Evolutionary conservation across 2,113 vertebrate genomes (phyloP).

Genomic region (Anarhynchus alexandrinus): DNA sequence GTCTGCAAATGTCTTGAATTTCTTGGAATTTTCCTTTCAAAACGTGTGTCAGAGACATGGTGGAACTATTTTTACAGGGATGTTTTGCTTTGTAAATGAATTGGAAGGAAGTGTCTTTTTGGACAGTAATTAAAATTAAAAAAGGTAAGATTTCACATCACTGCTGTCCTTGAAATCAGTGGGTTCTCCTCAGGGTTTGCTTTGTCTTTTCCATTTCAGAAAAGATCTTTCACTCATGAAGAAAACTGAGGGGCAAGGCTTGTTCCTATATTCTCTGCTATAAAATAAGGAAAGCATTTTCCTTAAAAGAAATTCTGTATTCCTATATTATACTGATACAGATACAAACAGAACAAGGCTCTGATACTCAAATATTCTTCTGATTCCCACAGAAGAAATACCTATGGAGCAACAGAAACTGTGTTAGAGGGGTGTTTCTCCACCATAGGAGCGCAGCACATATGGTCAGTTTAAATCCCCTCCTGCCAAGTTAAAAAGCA

Average conservation of each 20-base stretch:
- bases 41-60: background rate
- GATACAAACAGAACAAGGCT: background rate
- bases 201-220: background rate
- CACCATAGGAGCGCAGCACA: accelerated
- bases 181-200: background rate
- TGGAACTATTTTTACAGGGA: background rate
- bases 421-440: background rate
- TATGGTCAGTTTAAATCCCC: background rate
- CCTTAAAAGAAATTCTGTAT: background rate
- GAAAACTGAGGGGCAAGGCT: background rate
- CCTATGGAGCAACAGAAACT: background rate
- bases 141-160: background rate
- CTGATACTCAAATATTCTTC: background rate
- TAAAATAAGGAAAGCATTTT: background rate
- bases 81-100: background rate
- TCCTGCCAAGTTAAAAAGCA: background rate
- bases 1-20: background rate
- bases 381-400: background rate
- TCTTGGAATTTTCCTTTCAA: background rate
- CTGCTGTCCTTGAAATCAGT: background rate
- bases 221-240: background rate
- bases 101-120: background rate
- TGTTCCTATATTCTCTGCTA: background rate
- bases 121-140: background rate
- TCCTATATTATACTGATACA: background rate